Percentiles rank a stretch among this genome's conserved stretches.
These are phyloP conservation scores for Campylorhamphus procurvoides DNA, from an alignment of 2,113 vertebrate genomes.

Conservation along the genomic window DNA sequence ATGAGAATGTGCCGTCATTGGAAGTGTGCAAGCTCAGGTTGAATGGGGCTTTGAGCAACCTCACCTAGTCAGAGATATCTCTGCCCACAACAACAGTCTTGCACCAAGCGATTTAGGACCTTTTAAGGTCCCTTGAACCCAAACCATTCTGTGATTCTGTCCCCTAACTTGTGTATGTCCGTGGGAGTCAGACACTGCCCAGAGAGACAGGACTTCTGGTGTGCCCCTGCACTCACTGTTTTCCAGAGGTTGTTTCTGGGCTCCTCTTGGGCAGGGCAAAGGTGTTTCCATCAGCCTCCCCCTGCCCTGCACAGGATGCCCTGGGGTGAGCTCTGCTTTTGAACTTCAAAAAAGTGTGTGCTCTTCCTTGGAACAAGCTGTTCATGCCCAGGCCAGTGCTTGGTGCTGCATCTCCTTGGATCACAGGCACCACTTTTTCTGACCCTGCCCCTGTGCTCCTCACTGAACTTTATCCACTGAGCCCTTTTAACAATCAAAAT, in stretches of 20 bases:
- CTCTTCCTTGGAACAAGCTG: not conserved
- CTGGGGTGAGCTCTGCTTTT: not conserved
- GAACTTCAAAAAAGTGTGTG: not conserved
- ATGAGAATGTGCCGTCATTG: rapidly evolving
- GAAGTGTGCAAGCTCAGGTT: not conserved
- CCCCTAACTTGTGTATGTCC: not conserved
- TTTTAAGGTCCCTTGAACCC: not conserved
- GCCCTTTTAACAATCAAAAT: not conserved
- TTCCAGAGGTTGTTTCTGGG: not conserved
- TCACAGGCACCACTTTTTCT: not conserved
- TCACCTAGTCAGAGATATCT: not conserved
- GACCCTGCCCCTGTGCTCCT: not conserved
- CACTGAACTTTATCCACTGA: not conserved
- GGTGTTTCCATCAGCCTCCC: not conserved
- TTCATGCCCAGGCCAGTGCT: not conserved
- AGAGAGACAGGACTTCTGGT: not conserved
- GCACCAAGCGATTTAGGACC: not conserved
- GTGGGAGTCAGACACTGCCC: not conserved
- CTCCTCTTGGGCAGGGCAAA: not conserved
- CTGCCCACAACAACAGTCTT: not conserved
- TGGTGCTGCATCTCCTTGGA: not conserved
- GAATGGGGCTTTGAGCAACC: not conserved
- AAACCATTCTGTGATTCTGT: not conserved
- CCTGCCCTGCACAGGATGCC: not conserved
- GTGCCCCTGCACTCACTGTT: rapidly evolving